Evolutionary conservation across 1,140 invertebrate species (phyloP).

Genomic region (Hyphantria cunea): DNA sequence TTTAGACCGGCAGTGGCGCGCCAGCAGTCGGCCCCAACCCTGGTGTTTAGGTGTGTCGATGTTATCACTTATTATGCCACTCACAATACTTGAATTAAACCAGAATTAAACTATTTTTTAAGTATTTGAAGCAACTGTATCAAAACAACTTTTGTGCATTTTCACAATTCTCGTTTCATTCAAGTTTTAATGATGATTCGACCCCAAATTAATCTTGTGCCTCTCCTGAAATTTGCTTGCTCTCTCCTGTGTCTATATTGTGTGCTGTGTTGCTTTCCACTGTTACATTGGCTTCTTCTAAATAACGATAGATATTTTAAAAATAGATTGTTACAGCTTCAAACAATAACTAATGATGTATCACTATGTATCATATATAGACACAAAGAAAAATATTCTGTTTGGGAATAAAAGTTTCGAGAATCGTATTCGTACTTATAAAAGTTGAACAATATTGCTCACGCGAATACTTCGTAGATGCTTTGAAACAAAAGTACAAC

Average conservation of each 20-base stretch:
- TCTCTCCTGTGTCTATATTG: slow-evolving; percentile 48
- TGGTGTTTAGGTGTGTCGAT: slow-evolving; percentile 83
- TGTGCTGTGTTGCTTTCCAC: slow-evolving; percentile 61
- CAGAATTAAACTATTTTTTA: slow-evolving; percentile 9
- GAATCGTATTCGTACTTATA: no score
- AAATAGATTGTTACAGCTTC: not conserved
- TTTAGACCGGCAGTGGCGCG: slow-evolving; percentile 81
- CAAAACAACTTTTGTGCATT: not conserved
- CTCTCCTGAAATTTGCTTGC: slow-evolving; percentile 54
- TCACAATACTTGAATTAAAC: slow-evolving; percentile 63
- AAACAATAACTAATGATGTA: not conserved
- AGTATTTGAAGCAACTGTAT: slow-evolving; percentile 4
- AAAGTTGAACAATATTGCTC: no score
- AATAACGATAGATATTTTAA: not conserved
- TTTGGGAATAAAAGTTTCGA: no score
- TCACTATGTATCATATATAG: not conserved
- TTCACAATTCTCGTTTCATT: slow-evolving; percentile 40
- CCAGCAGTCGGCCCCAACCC: slow-evolving; percentile 81
- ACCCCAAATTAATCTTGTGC: slow-evolving; percentile 48
- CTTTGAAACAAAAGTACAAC: no score
- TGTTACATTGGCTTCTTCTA: slow-evolving; percentile 28
- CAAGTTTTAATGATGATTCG: slow-evolving; percentile 61
- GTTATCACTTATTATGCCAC: slow-evolving; percentile 63
- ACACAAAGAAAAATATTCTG: no score
- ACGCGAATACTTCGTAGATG: no score